Percentiles rank a stretch among this genome's conserved stretches.
Evolutionary conservation across 1,140 invertebrate genomes (phyloP).

Genomic region (Chymomyza costata): DNA sequence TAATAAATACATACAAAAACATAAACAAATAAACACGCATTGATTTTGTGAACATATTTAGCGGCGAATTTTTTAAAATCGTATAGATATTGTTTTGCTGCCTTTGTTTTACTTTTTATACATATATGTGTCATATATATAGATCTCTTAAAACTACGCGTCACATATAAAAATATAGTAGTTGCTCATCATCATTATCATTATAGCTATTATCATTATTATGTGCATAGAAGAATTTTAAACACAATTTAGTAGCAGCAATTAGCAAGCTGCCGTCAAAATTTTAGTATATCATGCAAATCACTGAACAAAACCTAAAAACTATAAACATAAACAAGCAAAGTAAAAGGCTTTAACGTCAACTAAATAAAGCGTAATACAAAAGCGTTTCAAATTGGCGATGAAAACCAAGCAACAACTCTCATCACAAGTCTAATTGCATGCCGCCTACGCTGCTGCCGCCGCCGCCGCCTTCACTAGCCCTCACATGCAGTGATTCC

Average conservation of each 20-base stretch:
- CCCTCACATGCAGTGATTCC: conserved; percentile 58
- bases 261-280: conserved; percentile 33
- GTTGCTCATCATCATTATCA: conserved; percentile 37
- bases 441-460: conserved; percentile 24
- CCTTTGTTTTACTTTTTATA: conserved; percentile 31
- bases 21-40: conserved; percentile 39
- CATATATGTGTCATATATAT: conserved; percentile 56
- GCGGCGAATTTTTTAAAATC: conserved; percentile 33
- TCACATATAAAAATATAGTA: conserved; percentile 73
- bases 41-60: conserved; percentile 46
- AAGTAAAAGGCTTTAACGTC: conserved; percentile 49
- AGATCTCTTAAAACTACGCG: conserved; percentile 62
- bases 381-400: conserved; percentile 33
- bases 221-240: no score
- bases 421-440: conserved; percentile 63
- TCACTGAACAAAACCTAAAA: conserved; percentile 60
- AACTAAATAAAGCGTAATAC: conserved; percentile 64
- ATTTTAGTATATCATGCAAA: conserved; percentile 40
- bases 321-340: conserved; percentile 49
- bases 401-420: conserved; percentile 19
- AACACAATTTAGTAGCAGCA: conserved; percentile 10
- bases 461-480: conserved; percentile 9
- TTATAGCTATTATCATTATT: background rate
- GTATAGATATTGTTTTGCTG: conserved; percentile 24
- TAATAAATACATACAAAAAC: conserved; percentile 38